phyloP scores from a whole-genome alignment of 1,140 invertebrate species.

The Daktulosphaira vitifoliae region DNA sequence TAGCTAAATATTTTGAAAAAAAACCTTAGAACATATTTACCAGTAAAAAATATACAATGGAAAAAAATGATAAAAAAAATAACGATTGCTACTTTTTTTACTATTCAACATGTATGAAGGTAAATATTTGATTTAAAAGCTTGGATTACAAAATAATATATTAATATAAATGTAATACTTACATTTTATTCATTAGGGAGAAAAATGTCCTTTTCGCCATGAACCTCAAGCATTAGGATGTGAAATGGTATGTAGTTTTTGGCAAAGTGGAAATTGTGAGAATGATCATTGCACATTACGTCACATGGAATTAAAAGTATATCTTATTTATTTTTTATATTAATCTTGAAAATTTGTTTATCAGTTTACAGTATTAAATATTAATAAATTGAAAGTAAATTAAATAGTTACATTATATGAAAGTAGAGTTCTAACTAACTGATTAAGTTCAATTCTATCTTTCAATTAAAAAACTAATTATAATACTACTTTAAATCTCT shows the following conservation, averaged over 20 bases:
- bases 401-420: too few relatives aligned
- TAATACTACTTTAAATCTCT: too few relatives aligned
- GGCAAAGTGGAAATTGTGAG: slow-evolving; percentile 68
- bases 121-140: slow-evolving; percentile 47
- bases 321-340: not conserved
- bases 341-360: not conserved
- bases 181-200: slow-evolving; percentile 52
- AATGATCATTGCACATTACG: slow-evolving; percentile 66
- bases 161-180: not conserved
- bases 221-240: slow-evolving; percentile 68
- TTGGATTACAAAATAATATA: slow-evolving; percentile 40
- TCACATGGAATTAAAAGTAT: slow-evolving; percentile 70
- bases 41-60: too few relatives aligned
- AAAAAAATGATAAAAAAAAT: slow-evolving; percentile 43
- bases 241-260: slow-evolving; percentile 68
- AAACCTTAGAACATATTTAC: too few relatives aligned
- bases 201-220: slow-evolving; percentile 69
- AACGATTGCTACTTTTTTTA: slow-evolving; percentile 78
- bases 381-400: too few relatives aligned
- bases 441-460: too few relatives aligned
- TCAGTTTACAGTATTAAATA: not conserved
- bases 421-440: too few relatives aligned
- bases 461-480: too few relatives aligned
- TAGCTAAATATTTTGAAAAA: too few relatives aligned
- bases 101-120: slow-evolving; percentile 72